A percentile compares a stretch with the other conserved stretches of the same genome.
Evolutionary conservation across 2,888 invertebrate species (phyloP).

Genomic region (Ochropacha duplaris): DNA sequence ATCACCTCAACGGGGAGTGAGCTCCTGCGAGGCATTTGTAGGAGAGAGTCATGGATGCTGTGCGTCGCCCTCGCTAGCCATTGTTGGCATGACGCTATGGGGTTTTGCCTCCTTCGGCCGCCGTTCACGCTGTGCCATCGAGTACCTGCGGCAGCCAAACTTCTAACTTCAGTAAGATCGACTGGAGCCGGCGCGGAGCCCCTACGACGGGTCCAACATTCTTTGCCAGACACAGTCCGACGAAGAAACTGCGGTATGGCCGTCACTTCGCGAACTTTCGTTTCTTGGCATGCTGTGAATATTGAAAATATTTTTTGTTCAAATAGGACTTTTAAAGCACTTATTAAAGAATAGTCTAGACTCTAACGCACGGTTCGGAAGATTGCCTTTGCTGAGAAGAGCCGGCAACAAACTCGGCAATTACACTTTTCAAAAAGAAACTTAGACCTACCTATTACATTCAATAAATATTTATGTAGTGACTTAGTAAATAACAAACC

Average conservation of each 20-base stretch:
- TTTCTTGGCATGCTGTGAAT: slow-evolving; percentile 52
- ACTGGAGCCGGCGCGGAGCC: slow-evolving; percentile 66
- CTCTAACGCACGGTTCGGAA: too few species aligned
- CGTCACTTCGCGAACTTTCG: slow-evolving; percentile 49
- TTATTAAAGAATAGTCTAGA: too few species aligned
- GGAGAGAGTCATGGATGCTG: slow-evolving; percentile 39
- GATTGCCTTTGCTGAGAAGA: too few species aligned
- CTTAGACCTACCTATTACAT: too few species aligned
- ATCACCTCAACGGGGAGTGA: slow-evolving; percentile 77
- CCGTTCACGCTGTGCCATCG: slow-evolving; percentile 51
- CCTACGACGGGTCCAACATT: slow-evolving; percentile 51
- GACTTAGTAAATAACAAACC: too few species aligned
- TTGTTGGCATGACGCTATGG: slow-evolving; percentile 52
- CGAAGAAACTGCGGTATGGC: slow-evolving; percentile 50
- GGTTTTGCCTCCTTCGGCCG: slow-evolving; percentile 45
- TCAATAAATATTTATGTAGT: too few species aligned
- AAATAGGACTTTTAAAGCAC: too few species aligned
- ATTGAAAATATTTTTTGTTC: too few species aligned
- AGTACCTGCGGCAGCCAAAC: slow-evolving; percentile 36
- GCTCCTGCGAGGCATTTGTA: slow-evolving; percentile 53
- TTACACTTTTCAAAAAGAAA: too few species aligned
- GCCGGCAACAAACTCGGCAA: too few species aligned
- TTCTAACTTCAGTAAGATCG: slow-evolving; percentile 48
- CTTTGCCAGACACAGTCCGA: slow-evolving; percentile 52
- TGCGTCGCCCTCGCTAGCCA: slow-evolving; percentile 52